Evolutionary conservation across 2,797 vertebrate genomes (phyloP), one percentile per base, ranked within the genome.

Genomic region (Cebuella pygmaea): DNA sequence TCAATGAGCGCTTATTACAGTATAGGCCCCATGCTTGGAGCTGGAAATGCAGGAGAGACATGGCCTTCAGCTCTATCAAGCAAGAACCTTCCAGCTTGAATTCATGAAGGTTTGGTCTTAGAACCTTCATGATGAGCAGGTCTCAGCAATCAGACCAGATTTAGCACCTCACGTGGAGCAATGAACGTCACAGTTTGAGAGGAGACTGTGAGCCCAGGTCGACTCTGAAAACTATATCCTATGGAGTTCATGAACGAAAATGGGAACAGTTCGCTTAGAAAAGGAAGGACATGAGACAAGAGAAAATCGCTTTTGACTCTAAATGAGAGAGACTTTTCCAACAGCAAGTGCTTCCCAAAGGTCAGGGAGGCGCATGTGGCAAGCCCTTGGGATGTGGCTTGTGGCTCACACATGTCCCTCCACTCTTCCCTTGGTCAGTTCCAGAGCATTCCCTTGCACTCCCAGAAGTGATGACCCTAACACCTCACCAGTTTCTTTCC

Each of bases 131-230:
- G 52, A 79, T 50, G 36, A 75, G 24, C 27, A 5, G 88, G 24
- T 20, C 59, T 46, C 11, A 57, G 14, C 86, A 7, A 61, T 41
- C 20, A 67, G 44, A 55, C 46, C 15, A n/a, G 27, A 41, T 44
- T 86, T n/a, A 86, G 8, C 41, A 7, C n/a, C 22, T 44, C 26
- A 14, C 6, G 0, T 59, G 81, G 19, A 72, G 64, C 26, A 36
- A 36, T 26, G 30, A 82, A 15, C 4, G 4, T 39, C 50, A 59
- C 41, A 30, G 48, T 75, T 48, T 57, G 39, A 46, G 41, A 57
- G 36, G 2, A 59, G 33, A 57, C 3, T 10, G 0, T 57, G 19
- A 67, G 27, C 70, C 26, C 11, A 1, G 7, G 13, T 33, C 2
- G 27, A 20, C 50, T 24, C 36, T 30, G 4, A 57, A 59, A 27